Evolutionary conservation across 1,140 invertebrate species (phyloP).

Genomic region (Wasmannia auropunctata): DNA sequence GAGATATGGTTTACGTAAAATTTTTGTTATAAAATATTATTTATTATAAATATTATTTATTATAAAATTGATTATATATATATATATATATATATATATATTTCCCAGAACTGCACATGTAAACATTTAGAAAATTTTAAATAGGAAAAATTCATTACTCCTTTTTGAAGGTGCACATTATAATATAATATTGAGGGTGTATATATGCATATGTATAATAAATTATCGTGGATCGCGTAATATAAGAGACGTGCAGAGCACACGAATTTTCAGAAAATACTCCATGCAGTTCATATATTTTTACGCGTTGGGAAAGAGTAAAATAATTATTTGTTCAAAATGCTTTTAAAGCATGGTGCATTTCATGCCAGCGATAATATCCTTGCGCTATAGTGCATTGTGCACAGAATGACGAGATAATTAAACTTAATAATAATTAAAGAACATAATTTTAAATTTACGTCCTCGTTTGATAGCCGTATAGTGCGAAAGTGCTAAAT

Average conservation of each 20-base stretch:
- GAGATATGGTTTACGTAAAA: background rate
- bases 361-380: conserved; percentile 10
- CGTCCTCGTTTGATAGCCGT: conserved; percentile 12
- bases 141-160: background rate
- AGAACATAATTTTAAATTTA: conserved; percentile 49
- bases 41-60: background rate
- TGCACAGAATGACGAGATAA: conserved; percentile 39
- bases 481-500: conserved; percentile 38
- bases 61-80: too few relatives aligned
- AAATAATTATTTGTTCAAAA: conserved; percentile 55
- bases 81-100: too few relatives aligned
- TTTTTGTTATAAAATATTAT: background rate
- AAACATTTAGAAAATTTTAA: background rate
- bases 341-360: conserved; percentile 34
- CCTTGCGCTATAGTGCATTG: background rate
- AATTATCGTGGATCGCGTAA: background rate
- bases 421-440: conserved; percentile 57
- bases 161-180: background rate
- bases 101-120: background rate
- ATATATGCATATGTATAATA: background rate
- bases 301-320: background rate
- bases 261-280: background rate
- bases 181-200: too few relatives aligned
- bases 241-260: background rate
- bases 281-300: background rate